phyloP scores from a whole-genome alignment of 2,888 invertebrate genomes.

The Acanthosepion lycidas region DNA sequence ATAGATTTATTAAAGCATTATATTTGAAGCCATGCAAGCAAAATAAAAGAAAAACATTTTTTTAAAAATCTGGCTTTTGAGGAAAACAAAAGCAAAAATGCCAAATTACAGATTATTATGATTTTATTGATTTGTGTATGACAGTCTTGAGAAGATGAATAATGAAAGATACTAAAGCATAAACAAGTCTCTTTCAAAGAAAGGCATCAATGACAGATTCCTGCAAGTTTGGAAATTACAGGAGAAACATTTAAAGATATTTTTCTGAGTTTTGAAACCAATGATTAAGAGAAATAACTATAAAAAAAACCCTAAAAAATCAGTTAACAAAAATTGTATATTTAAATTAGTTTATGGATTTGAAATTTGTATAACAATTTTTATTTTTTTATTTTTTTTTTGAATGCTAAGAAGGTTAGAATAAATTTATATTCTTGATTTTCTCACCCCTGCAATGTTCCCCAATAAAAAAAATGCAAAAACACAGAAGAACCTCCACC shows the following conservation, averaged over 20 bases:
- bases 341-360: neutral
- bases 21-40: neutral
- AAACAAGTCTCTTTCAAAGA: neutral
- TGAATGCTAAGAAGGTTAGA: too few relatives aligned
- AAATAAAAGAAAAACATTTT: neutral
- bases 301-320: neutral
- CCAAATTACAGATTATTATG: neutral
- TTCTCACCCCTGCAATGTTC: too few relatives aligned
- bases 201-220: neutral
- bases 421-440: too few relatives aligned
- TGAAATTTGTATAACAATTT: neutral
- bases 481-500: too few relatives aligned
- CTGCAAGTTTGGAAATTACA: neutral
- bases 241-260: neutral
- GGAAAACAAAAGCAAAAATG: neutral
- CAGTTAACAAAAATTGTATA: neutral
- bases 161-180: neutral
- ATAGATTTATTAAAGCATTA: neutral
- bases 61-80: neutral
- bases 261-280: neutral
- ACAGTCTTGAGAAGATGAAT: neutral
- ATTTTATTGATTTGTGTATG: neutral
- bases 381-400: too few relatives aligned
- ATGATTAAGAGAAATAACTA: neutral
- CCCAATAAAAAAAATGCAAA: too few relatives aligned